Conservation (phyloP, 2,113 vertebrate species). For the Setophaga kirtlandii region DNA sequence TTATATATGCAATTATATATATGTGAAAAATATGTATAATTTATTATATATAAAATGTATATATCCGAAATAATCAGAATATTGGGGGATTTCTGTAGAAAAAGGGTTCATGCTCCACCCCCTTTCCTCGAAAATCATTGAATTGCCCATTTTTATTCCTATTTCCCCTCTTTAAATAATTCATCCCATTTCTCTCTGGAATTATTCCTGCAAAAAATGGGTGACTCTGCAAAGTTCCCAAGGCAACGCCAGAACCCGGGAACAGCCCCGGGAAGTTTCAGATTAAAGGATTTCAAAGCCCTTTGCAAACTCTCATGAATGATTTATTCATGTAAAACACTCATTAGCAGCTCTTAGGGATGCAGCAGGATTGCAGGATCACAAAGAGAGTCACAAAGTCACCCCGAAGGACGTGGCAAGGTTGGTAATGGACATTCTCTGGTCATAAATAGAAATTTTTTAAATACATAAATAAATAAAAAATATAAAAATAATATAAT, state of each 20-base stretch:
- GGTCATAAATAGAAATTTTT: background rate
- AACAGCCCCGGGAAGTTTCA: background rate
- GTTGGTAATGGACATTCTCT: background rate
- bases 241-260: background rate
- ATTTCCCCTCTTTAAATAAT: background rate
- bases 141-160: background rate
- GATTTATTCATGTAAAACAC: background rate
- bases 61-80: background rate
- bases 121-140: background rate
- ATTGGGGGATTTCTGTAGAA: background rate
- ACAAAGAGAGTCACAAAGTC: background rate
- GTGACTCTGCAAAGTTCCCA: background rate
- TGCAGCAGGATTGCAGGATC: background rate
- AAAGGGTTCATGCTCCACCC: fast-evolving
- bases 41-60: no score
- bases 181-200: background rate
- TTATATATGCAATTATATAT: no score
- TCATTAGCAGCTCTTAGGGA: background rate
- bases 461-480: background rate
- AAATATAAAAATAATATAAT: no score
- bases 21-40: no score
- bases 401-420: background rate
- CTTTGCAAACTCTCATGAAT: background rate
- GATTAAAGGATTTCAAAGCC: background rate
- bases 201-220: background rate